phyloP scores from a whole-genome alignment of 2,797 vertebrate genomes.

The Enteromius argenteus region DNA sequence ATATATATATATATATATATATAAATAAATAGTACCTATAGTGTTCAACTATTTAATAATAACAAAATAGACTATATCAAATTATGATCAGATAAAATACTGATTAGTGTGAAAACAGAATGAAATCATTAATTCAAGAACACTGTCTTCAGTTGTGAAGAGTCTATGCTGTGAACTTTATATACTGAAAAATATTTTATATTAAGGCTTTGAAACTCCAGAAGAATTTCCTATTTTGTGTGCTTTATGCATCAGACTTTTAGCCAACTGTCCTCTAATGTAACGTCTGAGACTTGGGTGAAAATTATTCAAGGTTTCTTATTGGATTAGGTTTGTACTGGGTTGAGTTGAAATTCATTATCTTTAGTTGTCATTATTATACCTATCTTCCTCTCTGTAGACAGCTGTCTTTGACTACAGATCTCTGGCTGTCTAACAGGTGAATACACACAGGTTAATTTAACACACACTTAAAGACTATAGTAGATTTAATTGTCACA shows the following conservation, averaged over 20 bases:
- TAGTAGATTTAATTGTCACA: slow-evolving; percentile 16
- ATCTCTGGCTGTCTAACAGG: slow-evolving; percentile 44
- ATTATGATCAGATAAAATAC: slow-evolving; percentile 1
- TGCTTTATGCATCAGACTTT: not conserved
- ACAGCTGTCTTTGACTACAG: slow-evolving; percentile 30
- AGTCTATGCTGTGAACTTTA: not conserved
- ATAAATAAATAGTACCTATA: not conserved
- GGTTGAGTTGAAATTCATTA: not conserved
- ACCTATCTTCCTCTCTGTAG: slow-evolving; percentile 15
- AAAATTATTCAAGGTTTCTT: not conserved
- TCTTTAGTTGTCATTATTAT: slow-evolving; percentile 1
- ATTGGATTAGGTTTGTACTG: not conserved
- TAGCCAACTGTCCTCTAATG: no score
- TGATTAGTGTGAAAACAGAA: not conserved
- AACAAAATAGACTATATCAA: not conserved
- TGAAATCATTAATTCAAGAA: not conserved
- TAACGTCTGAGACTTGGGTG: not conserved
- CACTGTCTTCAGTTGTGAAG: not conserved
- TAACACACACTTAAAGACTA: slow-evolving; percentile 40
- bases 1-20: not conserved
- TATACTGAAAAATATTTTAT: not conserved
- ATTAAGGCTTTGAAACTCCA: not conserved
- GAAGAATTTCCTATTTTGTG: not conserved
- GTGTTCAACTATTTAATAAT: not conserved
- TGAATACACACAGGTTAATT: slow-evolving; percentile 32